Evolutionary conservation across 1,140 invertebrate genomes (phyloP).

Genomic region (Drosophila ananassae): DNA sequence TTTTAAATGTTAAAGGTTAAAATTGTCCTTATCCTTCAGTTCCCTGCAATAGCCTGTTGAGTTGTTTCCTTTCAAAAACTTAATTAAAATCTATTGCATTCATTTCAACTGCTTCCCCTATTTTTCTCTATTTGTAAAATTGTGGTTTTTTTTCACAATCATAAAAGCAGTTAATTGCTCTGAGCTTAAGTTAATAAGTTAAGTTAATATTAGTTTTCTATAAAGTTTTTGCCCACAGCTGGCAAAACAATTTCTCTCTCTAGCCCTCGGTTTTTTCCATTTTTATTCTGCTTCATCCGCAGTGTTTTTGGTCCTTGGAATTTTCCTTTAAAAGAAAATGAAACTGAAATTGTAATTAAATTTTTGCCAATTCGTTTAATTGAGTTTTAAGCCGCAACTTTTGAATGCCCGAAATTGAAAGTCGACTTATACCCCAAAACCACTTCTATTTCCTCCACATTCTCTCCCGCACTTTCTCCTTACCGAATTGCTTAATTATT

Average conservation of each 20-base stretch:
- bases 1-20: background rate
- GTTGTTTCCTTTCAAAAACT: too few relatives aligned
- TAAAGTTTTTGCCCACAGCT: constrained; percentile 50
- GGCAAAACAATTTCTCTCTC: constrained; percentile 26
- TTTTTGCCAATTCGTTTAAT: constrained; percentile 78
- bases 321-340: constrained; percentile 33
- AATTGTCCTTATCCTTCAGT: too few relatives aligned
- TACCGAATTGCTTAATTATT: constrained; percentile 41
- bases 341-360: constrained; percentile 73
- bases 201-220: constrained; percentile 55
- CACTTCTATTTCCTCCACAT: background rate
- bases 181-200: constrained; percentile 42
- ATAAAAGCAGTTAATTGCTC: constrained; percentile 53
- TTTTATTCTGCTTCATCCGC: background rate
- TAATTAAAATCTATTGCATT: background rate
- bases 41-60: too few relatives aligned
- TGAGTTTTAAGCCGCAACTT: constrained; percentile 78
- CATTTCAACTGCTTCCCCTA: too few relatives aligned
- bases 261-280: background rate
- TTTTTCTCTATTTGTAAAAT: background rate
- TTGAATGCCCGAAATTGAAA: constrained; percentile 59
- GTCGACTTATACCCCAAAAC: constrained; percentile 16
- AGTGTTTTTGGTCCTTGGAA: constrained; percentile 13
- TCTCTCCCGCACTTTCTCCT: background rate
- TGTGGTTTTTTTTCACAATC: background rate